Base-by-base conservation (phyloP, 2,888 invertebrate genomes). In the Andrena flavipes region DNA sequence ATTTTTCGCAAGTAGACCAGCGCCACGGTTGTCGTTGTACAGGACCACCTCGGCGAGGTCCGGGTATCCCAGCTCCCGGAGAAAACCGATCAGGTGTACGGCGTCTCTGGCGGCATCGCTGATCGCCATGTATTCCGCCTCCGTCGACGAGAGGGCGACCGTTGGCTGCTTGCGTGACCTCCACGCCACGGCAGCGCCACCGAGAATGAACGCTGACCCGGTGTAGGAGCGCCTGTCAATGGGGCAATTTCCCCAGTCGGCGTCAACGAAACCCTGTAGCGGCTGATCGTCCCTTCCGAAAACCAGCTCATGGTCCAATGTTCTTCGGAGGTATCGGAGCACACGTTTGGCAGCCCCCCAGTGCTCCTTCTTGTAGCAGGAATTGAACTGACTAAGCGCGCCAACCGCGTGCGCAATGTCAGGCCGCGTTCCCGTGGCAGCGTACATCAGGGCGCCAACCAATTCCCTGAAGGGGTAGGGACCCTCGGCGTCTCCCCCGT, bases 371-470 rank as follows among this genome's bases (percentile, higher is more conserved):
- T 8, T 51, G n/a, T 33, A 56, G 35, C 26, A 23, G 5, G 26
- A 16, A 13, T 26, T 54, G 70, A 63, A 87, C 62, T 87, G 82
- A 49, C 85, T 80, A 35, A 87, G 71, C 29, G 54, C 48, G 42
- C 85, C 23, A 5, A 20, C 35, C 0, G 20, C 10, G 13, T 42
- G 35, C 13, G 33, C 33, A 8, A 62, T 62, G 20, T 62, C 62
- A 29, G 62, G 62, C 1, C 20, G 33, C 10, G 62, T 60, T 60
- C 60, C 30, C 20, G 30, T 33, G 1, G 62, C 33, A 2, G 33
- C 33, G n/a, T 62, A 62, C 62, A 33, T 56, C 20, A 56, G 33
- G 16, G 62, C 29, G 4, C 35, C 63, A 7, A 63, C 35, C 63
- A 63, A 13, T 16, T 65, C 65, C 26, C 48, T 13, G 48, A 49